Conservation (phyloP, 2,888 invertebrate genomes). For the Metellina segmentata region DNA sequence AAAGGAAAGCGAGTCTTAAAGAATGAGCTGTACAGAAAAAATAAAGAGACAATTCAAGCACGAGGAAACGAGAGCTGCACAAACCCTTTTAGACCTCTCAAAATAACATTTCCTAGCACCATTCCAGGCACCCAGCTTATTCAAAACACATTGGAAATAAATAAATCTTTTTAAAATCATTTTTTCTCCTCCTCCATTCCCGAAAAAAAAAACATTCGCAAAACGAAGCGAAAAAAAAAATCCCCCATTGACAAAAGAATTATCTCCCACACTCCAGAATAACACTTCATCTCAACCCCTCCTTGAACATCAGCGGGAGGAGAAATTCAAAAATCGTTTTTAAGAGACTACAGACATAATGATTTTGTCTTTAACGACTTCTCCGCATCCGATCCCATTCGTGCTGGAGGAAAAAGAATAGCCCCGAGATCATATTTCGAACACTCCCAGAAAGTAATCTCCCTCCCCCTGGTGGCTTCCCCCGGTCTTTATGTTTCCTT, state of each 20-base stretch:
- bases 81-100: neutral
- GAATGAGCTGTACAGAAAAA: too few relatives aligned
- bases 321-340: slow-evolving; percentile 68
- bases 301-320: neutral
- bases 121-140: neutral
- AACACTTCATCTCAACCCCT: slow-evolving; percentile 16
- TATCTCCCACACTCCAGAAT: slow-evolving; percentile 52
- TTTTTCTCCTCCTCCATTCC: slow-evolving; percentile 26
- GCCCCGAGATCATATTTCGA: slow-evolving; percentile 59
- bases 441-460: slow-evolving; percentile 52
- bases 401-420: slow-evolving; percentile 16
- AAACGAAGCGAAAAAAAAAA: slow-evolving; percentile 12
- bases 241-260: slow-evolving; percentile 68
- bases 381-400: slow-evolving; percentile 31
- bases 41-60: too few relatives aligned
- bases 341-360: slow-evolving; percentile 68
- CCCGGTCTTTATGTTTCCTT: slow-evolving; percentile 10
- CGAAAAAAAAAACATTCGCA: neutral
- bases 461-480: neutral
- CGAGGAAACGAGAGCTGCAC: neutral
- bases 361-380: slow-evolving; percentile 74
- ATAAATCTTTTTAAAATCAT: slow-evolving; percentile 50
- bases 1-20: too few relatives aligned
- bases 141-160: slow-evolving; percentile 38
- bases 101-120: slow-evolving; percentile 1